Evolutionary conservation across 2,113 vertebrate genomes (phyloP), one percentile per base, ranked within the genome.

Genomic region (Kryptolebias marmoratus): DNA sequence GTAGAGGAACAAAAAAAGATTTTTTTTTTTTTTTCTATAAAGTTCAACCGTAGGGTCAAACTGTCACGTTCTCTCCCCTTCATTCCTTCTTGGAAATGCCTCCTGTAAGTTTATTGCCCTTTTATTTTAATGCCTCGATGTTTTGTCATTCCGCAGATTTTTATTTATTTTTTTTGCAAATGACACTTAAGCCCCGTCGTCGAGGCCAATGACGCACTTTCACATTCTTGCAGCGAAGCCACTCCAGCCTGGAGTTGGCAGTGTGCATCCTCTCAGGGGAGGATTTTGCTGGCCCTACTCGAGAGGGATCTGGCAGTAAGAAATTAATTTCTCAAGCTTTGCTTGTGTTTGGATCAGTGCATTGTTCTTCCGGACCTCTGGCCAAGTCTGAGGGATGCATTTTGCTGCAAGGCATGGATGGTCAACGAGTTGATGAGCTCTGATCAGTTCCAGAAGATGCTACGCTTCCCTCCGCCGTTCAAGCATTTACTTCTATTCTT

Each of bases 231-330:
- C 68, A 75, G 64, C 75, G 78, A 85, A 70, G 80, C 84, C 64
- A 61, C 75, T 85, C 72, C 75, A 83, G 36, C 2, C 5, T 47
- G 64, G 72, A 79, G 56, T 75, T 89, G 87, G 87, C 85, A 77
- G 73, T 14, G 48, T 32, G 45, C 73, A 52, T 75, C 68, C 71
- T 72, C 57, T 66, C 76, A 62, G 76, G 77, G 73, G 47, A 86
- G 68, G 81, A 55, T 74, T 72, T 13, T 45, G 31, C 45, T 88
- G 84, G 81, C 79, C 71, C 39, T 1, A 0, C 53, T 86, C 65
- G 22, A 77, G 60, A 47, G 75, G 62, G 69, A 63, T 80, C 75
- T 81, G 84, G 84, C 84, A 52, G 49, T 63, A 30, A 73, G 59
- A 83, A 74, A 57, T 30, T 81, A 74, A 57, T 30, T 81, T 75